Percentiles rank a stretch among this genome's conserved stretches.
Conservation (phyloP, 2,113 vertebrate genomes). For the Cepphus grylle region DNA sequence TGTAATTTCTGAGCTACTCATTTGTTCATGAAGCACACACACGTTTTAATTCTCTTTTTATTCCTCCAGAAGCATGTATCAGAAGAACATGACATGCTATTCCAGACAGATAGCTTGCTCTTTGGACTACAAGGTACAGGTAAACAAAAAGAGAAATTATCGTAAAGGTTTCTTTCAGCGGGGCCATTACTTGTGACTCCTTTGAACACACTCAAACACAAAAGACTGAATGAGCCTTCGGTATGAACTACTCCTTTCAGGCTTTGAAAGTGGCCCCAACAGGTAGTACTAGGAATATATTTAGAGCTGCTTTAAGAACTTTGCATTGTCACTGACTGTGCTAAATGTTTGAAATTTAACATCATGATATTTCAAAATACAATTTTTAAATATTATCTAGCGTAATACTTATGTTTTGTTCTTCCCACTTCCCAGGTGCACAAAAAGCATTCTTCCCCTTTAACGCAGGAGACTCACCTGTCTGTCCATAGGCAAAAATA, state of each 20-base stretch:
- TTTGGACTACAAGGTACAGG: neutral
- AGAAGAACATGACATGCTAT: neutral
- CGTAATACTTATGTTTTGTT: neutral
- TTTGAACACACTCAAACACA: neutral
- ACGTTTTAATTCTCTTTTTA: neutral
- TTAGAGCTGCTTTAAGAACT: neutral
- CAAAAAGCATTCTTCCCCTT: neutral
- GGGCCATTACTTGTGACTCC: neutral
- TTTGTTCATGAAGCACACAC: neutral
- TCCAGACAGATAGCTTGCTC: neutral
- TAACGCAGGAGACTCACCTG: slow-evolving; percentile 76
- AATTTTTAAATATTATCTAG: neutral
- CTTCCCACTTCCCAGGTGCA: neutral
- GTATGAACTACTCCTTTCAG: neutral
- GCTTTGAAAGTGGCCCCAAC: neutral
- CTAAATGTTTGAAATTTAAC: neutral
- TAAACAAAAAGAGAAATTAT: neutral
- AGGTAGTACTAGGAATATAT: neutral
- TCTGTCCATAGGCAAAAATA: slow-evolving; percentile 99
- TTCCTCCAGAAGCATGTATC: neutral
- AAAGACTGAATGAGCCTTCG: neutral
- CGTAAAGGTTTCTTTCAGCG: neutral
- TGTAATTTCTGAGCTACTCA: neutral
- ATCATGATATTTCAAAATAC: neutral
- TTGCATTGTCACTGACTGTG: neutral